Evolutionary conservation across 2,113 vertebrate species (phyloP), one percentile per base, ranked within the genome.

Genomic region (Notarius quadriscutis): DNA sequence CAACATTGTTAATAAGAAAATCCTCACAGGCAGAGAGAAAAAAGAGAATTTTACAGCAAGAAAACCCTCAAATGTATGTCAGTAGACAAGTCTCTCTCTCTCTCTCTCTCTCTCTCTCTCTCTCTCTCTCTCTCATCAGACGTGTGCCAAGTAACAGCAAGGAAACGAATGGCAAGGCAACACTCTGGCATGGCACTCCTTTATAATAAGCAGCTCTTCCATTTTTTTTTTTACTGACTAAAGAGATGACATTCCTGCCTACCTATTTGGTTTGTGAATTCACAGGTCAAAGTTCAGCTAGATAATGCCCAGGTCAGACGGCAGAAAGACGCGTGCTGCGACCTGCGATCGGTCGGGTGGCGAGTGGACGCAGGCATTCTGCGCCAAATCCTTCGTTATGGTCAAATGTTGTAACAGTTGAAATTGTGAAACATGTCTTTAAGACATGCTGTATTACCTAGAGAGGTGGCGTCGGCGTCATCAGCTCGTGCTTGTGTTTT

Each of bases 31-130:
- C 30, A 55, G 7, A 57, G 11, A 58, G n/a, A 80, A 58, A 80
- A 80, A 57, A 79, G 25, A 27, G 50, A 79, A 79, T 27, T 55
- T 79, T 57, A 79, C 75, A 80, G 60, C 78, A 30, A 14, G 34
- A 80, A 55, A 41, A 41, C 41, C 41, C 34, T 14, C 51, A 78
- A 53, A 78, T 8, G 50, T 8, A 27, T 1, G 12, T 5, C 75
- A 78, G 51, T 27, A 55, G 8, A 25, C 1, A 30, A 75, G 74
- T 63, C 2, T 1, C 14, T n/a, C 25, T n/a, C 10, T n/a, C 7
- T 11, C 8, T 30, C 17, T 69, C 22, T 17, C 18, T 41, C 5
- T 17, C 5, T 72, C 41, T n/a, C n/a, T 63, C 2, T 1, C 14
- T n/a, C 25, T 63, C 2, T 1, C 14, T n/a, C 25, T 41, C 5